Conservation (phyloP, 2,888 invertebrate species). For the Drosophila helvetica region DNA sequence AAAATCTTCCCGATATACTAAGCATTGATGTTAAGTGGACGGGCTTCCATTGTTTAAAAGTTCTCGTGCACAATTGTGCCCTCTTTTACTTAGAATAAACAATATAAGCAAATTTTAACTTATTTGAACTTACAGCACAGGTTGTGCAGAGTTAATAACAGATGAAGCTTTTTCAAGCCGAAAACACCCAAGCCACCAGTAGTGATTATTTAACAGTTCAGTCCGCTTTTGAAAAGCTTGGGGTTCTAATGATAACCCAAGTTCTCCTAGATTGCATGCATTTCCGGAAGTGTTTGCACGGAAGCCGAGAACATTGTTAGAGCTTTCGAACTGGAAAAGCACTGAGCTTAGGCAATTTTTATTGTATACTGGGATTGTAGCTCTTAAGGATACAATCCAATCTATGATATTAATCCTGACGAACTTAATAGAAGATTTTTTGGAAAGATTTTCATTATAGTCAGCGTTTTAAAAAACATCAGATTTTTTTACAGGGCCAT, state of each 20-base stretch:
- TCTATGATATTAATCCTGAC: no score
- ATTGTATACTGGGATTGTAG: slow-evolving; percentile 3
- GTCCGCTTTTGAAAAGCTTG: slow-evolving; percentile 10
- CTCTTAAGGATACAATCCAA: not conserved
- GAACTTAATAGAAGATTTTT: no score
- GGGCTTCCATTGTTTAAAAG: no score
- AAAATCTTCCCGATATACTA: no score
- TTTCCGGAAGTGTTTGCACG: not conserved
- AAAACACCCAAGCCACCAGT: not conserved
- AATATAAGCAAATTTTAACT: no score
- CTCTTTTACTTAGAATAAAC: no score
- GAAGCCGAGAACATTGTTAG: not conserved
- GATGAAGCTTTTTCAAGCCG: not conserved
- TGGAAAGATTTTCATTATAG: no score
- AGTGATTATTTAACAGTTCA: not conserved
- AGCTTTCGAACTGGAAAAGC: not conserved
- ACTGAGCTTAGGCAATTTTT: slow-evolving; percentile 27
- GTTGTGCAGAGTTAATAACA: slow-evolving; percentile 1
- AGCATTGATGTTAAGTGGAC: no score
- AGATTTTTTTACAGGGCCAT: no score
- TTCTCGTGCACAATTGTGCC: no score
- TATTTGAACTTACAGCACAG: not conserved
- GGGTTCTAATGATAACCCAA: slow-evolving; percentile 2
- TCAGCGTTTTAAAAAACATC: no score
- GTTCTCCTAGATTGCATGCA: not conserved